phyloP scores from a whole-genome alignment of 1,140 invertebrate species.

The Drosophila rufa region DNA sequence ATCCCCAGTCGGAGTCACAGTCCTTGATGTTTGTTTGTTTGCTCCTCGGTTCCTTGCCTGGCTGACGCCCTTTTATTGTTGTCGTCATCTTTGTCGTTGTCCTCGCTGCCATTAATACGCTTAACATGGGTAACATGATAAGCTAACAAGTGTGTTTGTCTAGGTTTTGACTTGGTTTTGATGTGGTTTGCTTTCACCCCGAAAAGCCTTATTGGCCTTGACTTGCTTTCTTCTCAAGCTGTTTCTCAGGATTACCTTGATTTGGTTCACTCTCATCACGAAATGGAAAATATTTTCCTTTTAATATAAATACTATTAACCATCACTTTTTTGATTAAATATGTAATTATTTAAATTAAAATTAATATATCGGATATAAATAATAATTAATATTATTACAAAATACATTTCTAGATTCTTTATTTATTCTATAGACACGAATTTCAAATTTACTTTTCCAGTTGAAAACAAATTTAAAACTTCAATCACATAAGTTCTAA shows the following conservation, averaged over 20 bases:
- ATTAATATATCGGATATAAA: too few species aligned
- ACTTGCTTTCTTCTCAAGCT: conserved; percentile 24
- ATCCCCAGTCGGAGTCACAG: neutral
- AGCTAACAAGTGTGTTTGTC: conserved; percentile 82
- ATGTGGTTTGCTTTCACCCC: conserved; percentile 48
- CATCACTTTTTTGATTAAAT: too few species aligned
- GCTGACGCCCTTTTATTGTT: conserved; percentile 54
- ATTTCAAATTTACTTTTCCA: neutral
- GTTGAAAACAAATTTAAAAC: too few species aligned
- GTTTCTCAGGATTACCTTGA: conserved; percentile 34
- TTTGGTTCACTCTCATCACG: neutral
- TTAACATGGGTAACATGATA: conserved; percentile 83
- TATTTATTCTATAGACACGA: too few species aligned
- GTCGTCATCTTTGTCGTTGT: conserved; percentile 34
- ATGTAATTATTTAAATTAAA: too few species aligned
- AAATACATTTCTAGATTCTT: too few species aligned
- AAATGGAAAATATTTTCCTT: neutral
- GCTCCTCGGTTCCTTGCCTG: conserved; percentile 28
- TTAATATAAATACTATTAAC: too few species aligned
- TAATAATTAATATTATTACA: too few species aligned
- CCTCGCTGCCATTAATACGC: conserved; percentile 70
- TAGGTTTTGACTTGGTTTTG: conserved; percentile 76
- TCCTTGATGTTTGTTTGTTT: conserved; percentile 50
- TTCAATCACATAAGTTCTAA: neutral
- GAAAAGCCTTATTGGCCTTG: conserved; percentile 53